phyloP scores from a whole-genome alignment of 2,888 invertebrate genomes.

The Gymnocheta viridis region DNA sequence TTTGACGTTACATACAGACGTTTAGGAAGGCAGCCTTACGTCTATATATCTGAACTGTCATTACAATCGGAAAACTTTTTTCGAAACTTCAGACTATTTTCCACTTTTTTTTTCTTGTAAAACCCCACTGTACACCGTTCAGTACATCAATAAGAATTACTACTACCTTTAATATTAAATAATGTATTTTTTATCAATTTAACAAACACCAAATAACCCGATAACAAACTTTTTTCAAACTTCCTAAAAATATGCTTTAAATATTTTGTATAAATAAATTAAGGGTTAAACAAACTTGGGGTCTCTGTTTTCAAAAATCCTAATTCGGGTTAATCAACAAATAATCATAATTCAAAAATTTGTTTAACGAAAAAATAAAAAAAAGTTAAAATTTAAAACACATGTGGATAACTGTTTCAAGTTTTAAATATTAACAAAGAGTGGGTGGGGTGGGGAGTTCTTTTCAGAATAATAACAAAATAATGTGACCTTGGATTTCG shows the following conservation, averaged over 20 bases:
- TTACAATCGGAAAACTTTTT: too few species aligned
- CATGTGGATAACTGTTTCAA: neutral
- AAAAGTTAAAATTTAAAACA: neutral
- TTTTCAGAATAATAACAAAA: neutral
- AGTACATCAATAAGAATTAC: neutral
- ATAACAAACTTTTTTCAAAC: neutral
- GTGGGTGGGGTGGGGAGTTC: neutral
- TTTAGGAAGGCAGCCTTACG: too few species aligned
- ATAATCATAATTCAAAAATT: neutral
- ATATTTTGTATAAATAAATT: neutral
- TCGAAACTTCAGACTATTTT: too few species aligned
- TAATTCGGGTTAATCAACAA: neutral
- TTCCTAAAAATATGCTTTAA: constrained; percentile 57
- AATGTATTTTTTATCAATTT: constrained; percentile 51
- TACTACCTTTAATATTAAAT: constrained; percentile 1
- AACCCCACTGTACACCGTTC: neutral
- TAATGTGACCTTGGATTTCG: neutral
- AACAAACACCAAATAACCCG: constrained; percentile 7
- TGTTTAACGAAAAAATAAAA: neutral
- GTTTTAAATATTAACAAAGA: neutral
- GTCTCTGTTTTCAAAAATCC: neutral
- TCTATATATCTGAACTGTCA: too few species aligned
- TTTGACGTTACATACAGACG: too few species aligned
- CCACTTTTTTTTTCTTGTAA: neutral
- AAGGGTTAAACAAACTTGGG: neutral